These are phyloP conservation scores for Pogonocichla stellata DNA, from an alignment of 2,113 vertebrate species.

Conservation along the genomic window DNA sequence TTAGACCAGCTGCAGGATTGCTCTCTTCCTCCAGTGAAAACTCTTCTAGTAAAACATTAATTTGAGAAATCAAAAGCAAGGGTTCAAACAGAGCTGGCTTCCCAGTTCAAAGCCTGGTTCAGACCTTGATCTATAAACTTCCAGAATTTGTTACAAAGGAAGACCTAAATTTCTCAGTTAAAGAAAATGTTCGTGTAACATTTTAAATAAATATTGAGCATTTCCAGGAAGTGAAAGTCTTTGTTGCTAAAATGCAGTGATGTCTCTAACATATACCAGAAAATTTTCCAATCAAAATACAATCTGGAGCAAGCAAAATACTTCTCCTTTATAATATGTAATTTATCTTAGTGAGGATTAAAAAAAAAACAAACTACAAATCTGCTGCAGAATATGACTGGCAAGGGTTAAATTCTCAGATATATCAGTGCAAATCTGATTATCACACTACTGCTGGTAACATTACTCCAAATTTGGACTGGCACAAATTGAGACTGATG, in stretches of 20 bases:
- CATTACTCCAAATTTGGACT: background rate
- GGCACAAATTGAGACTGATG: background rate
- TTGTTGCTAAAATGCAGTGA: background rate
- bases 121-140: conserved; percentile 16
- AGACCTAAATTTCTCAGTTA: background rate
- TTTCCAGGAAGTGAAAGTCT: background rate
- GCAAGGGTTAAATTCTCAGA: background rate
- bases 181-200: background rate
- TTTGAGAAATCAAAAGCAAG: conserved; percentile 13
- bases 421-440: background rate
- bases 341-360: background rate
- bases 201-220: background rate
- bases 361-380: background rate
- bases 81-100: conserved; percentile 8
- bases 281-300: background rate
- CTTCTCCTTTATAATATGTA: background rate
- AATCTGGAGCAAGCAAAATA: background rate
- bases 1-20: background rate
- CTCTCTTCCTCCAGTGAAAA: background rate
- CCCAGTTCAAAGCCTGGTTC: conserved; percentile 26
- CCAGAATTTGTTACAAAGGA: background rate
- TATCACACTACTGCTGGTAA: background rate
- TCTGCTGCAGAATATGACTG: background rate
- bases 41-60: conserved; percentile 51
- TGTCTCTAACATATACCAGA: background rate